Percentiles rank a stretch among this genome's conserved stretches.
Evolutionary conservation across 1,140 invertebrate genomes (phyloP).

Genomic region (Drosophila melanogaster): DNA sequence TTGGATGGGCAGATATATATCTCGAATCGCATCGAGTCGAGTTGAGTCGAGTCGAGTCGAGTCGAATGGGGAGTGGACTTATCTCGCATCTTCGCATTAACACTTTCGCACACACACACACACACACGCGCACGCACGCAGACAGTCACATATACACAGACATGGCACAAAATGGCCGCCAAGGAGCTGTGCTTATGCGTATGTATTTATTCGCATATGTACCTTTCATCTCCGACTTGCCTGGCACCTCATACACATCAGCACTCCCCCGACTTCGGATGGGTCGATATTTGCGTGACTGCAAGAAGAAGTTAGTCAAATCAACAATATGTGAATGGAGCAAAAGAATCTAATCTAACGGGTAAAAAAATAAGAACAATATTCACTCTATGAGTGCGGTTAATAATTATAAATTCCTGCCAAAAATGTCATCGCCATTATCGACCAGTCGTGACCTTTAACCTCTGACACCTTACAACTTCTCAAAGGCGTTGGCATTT

Average conservation of each 20-base stretch:
- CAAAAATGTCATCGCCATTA: background rate
- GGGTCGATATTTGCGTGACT: background rate
- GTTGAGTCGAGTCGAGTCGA: slow-evolving; percentile 9
- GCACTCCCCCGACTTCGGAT: background rate
- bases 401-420: no score
- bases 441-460: background rate
- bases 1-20: slow-evolving; percentile 29
- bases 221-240: background rate
- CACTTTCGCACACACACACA: slow-evolving; percentile 58
- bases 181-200: background rate
- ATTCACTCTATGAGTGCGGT: background rate
- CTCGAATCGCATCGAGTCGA: slow-evolving; percentile 1
- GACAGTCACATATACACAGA: slow-evolving; percentile 2
- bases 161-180: slow-evolving; percentile 58
- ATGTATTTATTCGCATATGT: background rate
- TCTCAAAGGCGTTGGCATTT: slow-evolving; percentile 95
- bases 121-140: background rate
- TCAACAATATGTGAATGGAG: no score
- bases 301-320: no score
- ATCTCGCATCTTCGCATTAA: slow-evolving; percentile 79
- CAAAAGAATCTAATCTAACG: no score
- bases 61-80: slow-evolving; percentile 68
- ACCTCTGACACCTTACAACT: slow-evolving; percentile 88
- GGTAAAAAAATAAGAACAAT: no score
- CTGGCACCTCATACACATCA: slow-evolving; percentile 3